phyloP scores from a whole-genome alignment of 2,888 invertebrate species.

The Ormyrus labotus region DNA sequence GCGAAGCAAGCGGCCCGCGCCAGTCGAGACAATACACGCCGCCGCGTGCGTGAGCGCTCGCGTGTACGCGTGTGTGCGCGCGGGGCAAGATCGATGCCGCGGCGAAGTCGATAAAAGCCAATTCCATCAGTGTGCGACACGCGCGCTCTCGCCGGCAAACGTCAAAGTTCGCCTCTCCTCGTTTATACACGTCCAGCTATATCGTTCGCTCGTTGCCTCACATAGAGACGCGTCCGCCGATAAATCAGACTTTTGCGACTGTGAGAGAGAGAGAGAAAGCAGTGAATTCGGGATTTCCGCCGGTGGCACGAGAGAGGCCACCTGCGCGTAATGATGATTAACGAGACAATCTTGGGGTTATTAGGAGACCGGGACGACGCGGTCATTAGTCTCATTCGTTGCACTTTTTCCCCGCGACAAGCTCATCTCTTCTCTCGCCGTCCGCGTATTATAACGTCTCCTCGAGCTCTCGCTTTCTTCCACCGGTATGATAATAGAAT shows the following conservation, averaged over 20 bases:
- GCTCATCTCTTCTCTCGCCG: conserved; percentile 5
- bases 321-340: conserved; percentile 58
- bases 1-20: too few relatives aligned
- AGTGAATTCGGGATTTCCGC: conserved; percentile 27
- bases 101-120: conserved; percentile 24
- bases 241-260: conserved; percentile 31
- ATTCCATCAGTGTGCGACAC: conserved; percentile 15
- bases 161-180: conserved; percentile 9
- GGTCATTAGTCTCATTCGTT: conserved; percentile 57
- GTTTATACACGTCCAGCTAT: not conserved
- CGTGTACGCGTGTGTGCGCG: not conserved
- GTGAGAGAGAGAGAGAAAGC: not conserved
- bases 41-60: too few relatives aligned
- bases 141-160: not conserved
- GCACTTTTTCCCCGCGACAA: conserved; percentile 18
- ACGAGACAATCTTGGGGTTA: conserved; percentile 58
- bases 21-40: too few relatives aligned
- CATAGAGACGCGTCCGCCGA: conserved; percentile 15
- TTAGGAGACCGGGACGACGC: conserved; percentile 46
- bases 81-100: conserved; percentile 38
- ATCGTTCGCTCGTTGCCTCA: not conserved
- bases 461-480: conserved; percentile 19
- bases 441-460: not conserved
- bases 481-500: conserved; percentile 55
- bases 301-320: conserved; percentile 11